Base-by-base conservation (phyloP, 2,888 invertebrate species). In the Aleiodes leptofemur region DNA sequence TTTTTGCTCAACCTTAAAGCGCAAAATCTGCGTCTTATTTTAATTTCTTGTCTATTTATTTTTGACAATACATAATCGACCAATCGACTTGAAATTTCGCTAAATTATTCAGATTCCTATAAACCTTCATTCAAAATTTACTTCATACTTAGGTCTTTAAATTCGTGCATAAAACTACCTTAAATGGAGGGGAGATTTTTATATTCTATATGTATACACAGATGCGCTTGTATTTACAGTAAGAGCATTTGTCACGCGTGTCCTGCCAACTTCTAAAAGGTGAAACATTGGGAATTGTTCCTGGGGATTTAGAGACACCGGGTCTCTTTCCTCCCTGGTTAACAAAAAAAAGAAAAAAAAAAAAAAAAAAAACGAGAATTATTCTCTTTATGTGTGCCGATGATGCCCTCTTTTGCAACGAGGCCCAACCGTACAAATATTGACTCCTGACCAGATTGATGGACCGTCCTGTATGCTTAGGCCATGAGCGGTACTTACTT, bases 171-270 rank as follows among this genome's bases (percentile, higher is more conserved):
- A 1, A 23, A 23, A 23, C 23, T 23, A 23, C 23, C 23, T 51
- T 51, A n/a, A n/a, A 51, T 51, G 51, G 48, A 69, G 31, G 69
- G 38, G 16, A 51, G 13, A 50, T 51, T 31, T 64, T 74, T 59
- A 71, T 76, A 34, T 34, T 34, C 34, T 34, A 23, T 78, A 72
- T 88, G 88, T 87, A 81, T 85, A 88, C 88, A 88, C 89, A 89
- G 88, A 88, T 88, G 89, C 88, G 82, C 83, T 82, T 78, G 77
- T 88, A 86, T 89, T 89, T 89, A 86, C 87, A 81, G 83, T 83
- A 80, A 81, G 81, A 85, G 88, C 89, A 89, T 89, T 89, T 89
- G 89, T 89, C 89, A 89, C 89, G 88, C 89, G 89, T 89, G 89
- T 89, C 88, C 84, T 81, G 85, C 81, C 81, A 81, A 83, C 83